Percentiles rank a stretch among this genome's conserved stretches.
Evolutionary conservation across 1,140 invertebrate species (phyloP).

Genomic region (Penaeus indicus): DNA sequence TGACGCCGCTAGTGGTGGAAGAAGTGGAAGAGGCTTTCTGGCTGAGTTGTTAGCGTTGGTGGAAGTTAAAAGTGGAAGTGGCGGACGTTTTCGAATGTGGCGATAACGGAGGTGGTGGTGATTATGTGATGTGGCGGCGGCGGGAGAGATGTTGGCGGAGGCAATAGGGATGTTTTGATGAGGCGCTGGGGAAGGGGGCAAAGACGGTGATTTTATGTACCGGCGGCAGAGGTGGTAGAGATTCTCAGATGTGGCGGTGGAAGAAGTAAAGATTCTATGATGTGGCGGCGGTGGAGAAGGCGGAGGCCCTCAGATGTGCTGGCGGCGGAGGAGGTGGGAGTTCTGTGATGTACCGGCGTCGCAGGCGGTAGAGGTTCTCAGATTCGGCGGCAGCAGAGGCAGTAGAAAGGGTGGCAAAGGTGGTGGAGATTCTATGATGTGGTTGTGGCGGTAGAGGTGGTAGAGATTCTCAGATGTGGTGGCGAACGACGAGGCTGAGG

Average conservation of each 20-base stretch:
- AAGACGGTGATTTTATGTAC: too few species aligned
- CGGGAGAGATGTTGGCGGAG: not conserved
- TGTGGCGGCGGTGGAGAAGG: not conserved
- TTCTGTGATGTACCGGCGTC: too few species aligned
- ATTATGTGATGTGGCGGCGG: not conserved
- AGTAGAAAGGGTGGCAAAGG: not conserved
- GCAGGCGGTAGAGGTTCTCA: not conserved
- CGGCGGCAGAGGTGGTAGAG: not conserved
- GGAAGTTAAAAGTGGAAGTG: too few species aligned
- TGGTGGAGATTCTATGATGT: not conserved
- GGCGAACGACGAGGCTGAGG: not conserved
- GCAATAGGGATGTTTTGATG: too few species aligned
- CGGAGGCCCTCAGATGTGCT: too few species aligned
- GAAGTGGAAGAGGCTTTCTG: too few species aligned
- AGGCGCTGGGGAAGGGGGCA: too few species aligned
- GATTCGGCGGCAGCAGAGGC: not conserved
- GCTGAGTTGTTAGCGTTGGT: too few species aligned
- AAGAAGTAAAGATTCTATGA: not conserved
- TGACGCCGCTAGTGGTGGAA: too few species aligned
- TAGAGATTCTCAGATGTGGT: not conserved
- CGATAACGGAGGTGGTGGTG: too few species aligned
- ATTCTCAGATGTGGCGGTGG: not conserved
- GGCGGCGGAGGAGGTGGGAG: too few species aligned
- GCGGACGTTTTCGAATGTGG: too few species aligned
- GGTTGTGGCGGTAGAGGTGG: not conserved